Evolutionary conservation across 1,140 invertebrate species (phyloP).

Genomic region (Atta colombica): DNA sequence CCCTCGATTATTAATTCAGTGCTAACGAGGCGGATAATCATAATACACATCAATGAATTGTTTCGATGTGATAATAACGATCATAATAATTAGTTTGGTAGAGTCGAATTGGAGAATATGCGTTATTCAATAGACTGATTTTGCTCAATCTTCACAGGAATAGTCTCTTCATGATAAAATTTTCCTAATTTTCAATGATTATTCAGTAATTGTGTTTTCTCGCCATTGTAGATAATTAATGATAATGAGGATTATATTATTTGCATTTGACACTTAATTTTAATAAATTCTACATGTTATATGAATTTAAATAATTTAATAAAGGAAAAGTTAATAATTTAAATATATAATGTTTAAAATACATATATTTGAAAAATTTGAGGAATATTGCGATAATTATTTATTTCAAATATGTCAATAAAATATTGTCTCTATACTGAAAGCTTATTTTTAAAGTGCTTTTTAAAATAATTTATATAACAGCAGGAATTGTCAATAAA

Average conservation of each 20-base stretch:
- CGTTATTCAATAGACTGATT: conserved; percentile 13
- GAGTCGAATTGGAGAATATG: conserved; percentile 53
- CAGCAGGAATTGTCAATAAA: background rate
- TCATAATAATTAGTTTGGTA: conserved; percentile 66
- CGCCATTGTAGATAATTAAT: background rate
- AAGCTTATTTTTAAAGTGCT: background rate
- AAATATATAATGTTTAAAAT: background rate
- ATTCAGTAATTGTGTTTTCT: background rate
- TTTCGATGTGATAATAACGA: conserved; percentile 69
- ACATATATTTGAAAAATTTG: background rate
- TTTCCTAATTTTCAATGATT: conserved; percentile 10
- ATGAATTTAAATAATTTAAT: background rate
- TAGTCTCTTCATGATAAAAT: background rate
- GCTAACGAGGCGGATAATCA: conserved; percentile 68
- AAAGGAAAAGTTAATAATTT: background rate
- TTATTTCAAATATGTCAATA: background rate
- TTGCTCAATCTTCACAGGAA: background rate
- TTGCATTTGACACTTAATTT: background rate
- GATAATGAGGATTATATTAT: background rate
- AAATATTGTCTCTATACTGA: background rate
- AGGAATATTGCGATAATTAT: background rate
- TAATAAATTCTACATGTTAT: background rate
- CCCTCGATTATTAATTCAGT: conserved; percentile 57
- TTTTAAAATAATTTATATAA: conserved; percentile 14
- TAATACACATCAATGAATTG: conserved; percentile 61